phyloP scores from a whole-genome alignment of 2,113 vertebrate species.

The Serinus canaria region DNA sequence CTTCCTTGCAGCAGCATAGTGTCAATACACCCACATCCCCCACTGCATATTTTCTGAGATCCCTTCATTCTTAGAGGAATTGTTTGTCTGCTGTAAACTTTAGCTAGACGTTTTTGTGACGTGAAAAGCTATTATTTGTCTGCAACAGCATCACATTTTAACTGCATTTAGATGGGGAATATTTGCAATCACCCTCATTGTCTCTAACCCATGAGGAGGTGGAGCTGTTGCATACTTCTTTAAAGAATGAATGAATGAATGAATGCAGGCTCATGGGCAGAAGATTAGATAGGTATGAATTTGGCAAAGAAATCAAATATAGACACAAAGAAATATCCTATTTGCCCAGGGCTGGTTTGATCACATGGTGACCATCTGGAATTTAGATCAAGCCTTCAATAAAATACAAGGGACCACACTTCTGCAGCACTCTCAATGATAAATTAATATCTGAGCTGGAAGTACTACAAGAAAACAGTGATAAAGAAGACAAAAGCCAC shows the following conservation, averaged over 20 bases:
- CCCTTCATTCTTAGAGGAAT: neutral
- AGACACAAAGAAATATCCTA: conserved; percentile 51
- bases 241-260: conserved; percentile 39
- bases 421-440: conserved; percentile 40
- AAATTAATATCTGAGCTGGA: conserved; percentile 61
- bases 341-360: conserved; percentile 57
- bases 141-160: neutral
- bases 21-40: neutral
- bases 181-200: conserved; percentile 27
- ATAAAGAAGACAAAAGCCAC: conserved; percentile 56
- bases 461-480: conserved; percentile 41
- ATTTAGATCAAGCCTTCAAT: conserved; percentile 34
- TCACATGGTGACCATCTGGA: conserved; percentile 57
- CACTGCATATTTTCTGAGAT: neutral
- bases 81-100: neutral
- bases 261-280: conserved; percentile 16
- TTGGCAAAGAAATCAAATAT: conserved; percentile 29
- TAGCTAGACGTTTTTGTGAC: neutral
- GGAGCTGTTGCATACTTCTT: neutral
- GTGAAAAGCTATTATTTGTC: neutral
- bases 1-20: neutral
- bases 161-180: neutral
- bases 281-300: conserved; percentile 62
- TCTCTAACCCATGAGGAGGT: neutral
- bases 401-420: conserved; percentile 17